Evolutionary conservation across 2,113 vertebrate species (phyloP), one percentile per base, ranked within the genome.

Genomic region (Falcunculus frontatus): DNA sequence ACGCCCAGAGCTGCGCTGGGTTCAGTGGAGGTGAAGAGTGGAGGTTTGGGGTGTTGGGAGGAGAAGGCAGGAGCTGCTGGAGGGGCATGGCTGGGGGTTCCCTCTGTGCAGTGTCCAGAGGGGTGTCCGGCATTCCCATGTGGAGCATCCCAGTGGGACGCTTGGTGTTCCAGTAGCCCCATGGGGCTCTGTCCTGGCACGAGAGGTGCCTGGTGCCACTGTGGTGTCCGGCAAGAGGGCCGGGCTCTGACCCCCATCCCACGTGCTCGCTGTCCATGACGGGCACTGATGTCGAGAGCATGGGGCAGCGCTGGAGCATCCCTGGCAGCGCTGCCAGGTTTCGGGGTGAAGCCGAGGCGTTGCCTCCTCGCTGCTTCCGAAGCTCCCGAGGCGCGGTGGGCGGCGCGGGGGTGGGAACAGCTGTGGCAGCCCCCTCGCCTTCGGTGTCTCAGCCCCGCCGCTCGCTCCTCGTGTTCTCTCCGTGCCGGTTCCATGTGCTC

Each of bases 91-190:
- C 10, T 32, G 23, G 26, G 18, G 16, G 7, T 25, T 70, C 23
- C 23, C 62, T 56, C 35, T 0, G 0, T 29, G 60, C 27, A 1
- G 0, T 9, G 25, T 22, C 0, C 1, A 1, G 30, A 39, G n/a
- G 7, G 11, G 27, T 21, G 42, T 19, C 35, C 0, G 0, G 8
- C 11, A 20, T 62, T 69, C 33, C 59, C 0, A 0, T 0, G 1
- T 57, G 30, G 29, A 67, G 26, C 8, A 4, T 88, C 52, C 27
- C 3, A 4, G 52, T 0, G 1, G 39, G n/a, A 39, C 0, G 1
- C 3, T 25, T 19, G 62, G 23, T 10, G 18, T 27, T 90, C 26
- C 5, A 5, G 37, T 2, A 78, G 14, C 55, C 37, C 21, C 0
- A 0, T 4, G 46, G 22, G 16, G 53, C 52, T 52, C 42, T 35